Evolutionary conservation across 2,113 vertebrate genomes (phyloP).

Genomic region (Vireo altiloquus): DNA sequence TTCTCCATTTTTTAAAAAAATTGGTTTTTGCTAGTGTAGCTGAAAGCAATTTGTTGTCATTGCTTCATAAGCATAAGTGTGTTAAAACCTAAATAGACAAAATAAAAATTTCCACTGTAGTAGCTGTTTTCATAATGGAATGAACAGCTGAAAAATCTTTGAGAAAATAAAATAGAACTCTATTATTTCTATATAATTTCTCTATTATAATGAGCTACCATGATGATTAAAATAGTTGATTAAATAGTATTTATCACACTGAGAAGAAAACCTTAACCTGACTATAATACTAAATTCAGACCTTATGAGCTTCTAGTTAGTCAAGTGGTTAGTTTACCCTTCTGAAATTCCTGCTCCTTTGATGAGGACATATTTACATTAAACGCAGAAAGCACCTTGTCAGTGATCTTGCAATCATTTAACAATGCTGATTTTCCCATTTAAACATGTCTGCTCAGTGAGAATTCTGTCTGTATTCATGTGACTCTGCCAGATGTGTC

Average conservation of each 20-base stretch:
- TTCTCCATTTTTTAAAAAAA: background rate
- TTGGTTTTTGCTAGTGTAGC: background rate
- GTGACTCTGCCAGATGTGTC: constrained; percentile 8
- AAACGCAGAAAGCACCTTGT: background rate
- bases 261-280: background rate
- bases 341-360: background rate
- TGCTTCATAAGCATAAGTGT: background rate
- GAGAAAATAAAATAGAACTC: background rate
- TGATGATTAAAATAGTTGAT: background rate
- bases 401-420: background rate
- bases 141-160: background rate
- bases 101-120: background rate
- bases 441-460: background rate
- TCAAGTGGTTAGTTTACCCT: background rate
- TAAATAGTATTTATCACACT: background rate
- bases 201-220: background rate
- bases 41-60: background rate
- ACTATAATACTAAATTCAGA: background rate
- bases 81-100: background rate
- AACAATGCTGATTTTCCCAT: background rate
- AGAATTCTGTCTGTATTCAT: background rate
- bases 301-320: background rate
- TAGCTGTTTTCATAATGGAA: background rate
- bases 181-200: background rate
- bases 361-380: background rate